phyloP scores from a whole-genome alignment of 2,888 invertebrate species.

The Muschampia plurimacula region DNA sequence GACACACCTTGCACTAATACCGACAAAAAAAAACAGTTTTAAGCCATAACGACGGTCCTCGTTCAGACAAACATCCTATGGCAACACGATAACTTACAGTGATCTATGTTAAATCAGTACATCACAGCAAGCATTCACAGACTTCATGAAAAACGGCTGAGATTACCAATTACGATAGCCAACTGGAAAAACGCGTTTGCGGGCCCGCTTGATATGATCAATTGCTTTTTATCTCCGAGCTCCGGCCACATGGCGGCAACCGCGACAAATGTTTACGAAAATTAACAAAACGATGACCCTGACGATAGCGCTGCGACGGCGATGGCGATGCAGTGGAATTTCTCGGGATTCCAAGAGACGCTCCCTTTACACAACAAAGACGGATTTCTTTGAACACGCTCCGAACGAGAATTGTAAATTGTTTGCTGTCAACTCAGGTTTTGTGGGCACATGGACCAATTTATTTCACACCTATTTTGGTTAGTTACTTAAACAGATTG shows the following conservation, averaged over 20 bases:
- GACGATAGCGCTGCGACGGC: slow-evolving; percentile 21
- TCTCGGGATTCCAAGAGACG: slow-evolving; percentile 58
- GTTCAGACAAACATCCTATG: background rate
- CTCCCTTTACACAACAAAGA: slow-evolving; percentile 63
- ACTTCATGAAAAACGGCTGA: slow-evolving; percentile 18
- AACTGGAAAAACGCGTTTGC: slow-evolving; percentile 36
- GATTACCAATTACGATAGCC: slow-evolving; percentile 32
- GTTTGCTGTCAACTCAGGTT: slow-evolving; percentile 56
- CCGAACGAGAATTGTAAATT: slow-evolving; percentile 62
- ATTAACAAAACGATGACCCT: slow-evolving; percentile 37
- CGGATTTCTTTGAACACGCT: slow-evolving; percentile 68
- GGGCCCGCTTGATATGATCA: slow-evolving; percentile 24
- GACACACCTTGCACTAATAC: no score
- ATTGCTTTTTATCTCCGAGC: slow-evolving; percentile 25
- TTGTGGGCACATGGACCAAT: slow-evolving; percentile 46
- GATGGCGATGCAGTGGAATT: slow-evolving; percentile 49
- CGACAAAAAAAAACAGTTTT: no score
- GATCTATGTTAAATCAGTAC: background rate
- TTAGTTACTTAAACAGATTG: slow-evolving; percentile 26
- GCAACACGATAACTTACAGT: background rate
- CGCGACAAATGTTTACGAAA: slow-evolving; percentile 37
- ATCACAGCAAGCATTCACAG: background rate
- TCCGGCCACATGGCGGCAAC: slow-evolving; percentile 18
- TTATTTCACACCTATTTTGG: slow-evolving; percentile 48
- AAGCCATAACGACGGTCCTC: no score